Conservation (phyloP, 53 echinoderm and acorn worm genomes). For the Mesocentrotus franciscanus region DNA sequence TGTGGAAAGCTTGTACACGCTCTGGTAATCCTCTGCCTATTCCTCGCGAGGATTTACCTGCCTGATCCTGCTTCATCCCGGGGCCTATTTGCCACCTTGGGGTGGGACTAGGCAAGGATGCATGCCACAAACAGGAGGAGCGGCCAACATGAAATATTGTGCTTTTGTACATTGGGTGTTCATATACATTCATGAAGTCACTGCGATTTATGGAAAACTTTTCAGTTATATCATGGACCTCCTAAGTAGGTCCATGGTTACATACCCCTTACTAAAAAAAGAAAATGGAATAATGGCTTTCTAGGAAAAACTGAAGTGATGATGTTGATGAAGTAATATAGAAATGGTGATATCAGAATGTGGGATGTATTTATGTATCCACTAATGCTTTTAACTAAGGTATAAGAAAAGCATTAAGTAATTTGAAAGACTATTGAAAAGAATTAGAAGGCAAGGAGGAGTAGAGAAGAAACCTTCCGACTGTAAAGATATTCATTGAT, state of each 20-base stretch:
- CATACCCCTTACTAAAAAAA: background rate
- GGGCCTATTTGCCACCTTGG: constrained; percentile 20
- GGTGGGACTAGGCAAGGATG: background rate
- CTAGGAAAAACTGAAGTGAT: background rate
- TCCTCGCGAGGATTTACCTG: constrained; percentile 18
- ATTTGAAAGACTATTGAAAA: background rate
- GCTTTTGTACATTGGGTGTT: background rate
- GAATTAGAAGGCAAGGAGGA: background rate
- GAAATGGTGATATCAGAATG: background rate
- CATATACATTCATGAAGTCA: constrained; percentile 7
- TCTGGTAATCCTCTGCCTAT: constrained; percentile 58
- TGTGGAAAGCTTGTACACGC: constrained; percentile 49
- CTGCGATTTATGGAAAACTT: background rate
- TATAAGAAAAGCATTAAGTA: background rate
- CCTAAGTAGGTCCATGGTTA: too few relatives aligned
- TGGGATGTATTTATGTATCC: background rate
- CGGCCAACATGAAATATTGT: background rate
- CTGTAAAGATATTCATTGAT: background rate
- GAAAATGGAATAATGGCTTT: background rate
- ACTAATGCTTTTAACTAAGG: background rate
- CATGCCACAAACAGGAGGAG: background rate
- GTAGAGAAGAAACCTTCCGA: background rate
- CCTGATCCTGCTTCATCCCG: constrained; percentile 16
- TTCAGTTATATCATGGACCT: background rate
- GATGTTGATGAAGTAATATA: background rate